Evolutionary conservation across 2,888 invertebrate genomes (phyloP).

Genomic region (Amblyjoppa fuscipennis): DNA sequence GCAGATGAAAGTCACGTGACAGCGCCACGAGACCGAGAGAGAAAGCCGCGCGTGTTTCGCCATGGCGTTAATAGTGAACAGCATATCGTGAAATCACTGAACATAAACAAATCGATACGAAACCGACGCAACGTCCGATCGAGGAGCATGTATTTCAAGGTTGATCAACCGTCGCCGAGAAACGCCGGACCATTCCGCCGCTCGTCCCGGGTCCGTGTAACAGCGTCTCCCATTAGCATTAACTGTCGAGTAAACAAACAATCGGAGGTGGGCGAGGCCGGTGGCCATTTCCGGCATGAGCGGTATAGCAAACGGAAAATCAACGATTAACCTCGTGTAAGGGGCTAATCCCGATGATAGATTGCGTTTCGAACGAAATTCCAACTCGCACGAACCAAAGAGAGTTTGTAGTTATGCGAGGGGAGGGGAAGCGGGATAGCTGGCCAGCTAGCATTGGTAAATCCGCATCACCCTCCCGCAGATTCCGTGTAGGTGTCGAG

Average conservation of each 20-base stretch:
- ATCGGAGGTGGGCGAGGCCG: background rate
- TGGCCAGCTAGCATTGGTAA: background rate
- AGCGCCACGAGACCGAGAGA: too few species aligned
- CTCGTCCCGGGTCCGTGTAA: background rate
- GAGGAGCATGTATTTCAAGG: background rate
- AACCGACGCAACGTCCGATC: too few species aligned
- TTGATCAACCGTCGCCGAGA: background rate
- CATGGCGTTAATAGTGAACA: too few species aligned
- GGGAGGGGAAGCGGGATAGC: background rate
- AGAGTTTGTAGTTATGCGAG: background rate
- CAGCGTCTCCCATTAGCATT: background rate
- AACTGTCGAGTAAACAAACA: background rate
- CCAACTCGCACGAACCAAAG: background rate
- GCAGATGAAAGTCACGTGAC: too few species aligned
- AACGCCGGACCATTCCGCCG: background rate
- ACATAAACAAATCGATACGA: too few species aligned
- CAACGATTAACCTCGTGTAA: background rate
- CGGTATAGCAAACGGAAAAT: background rate
- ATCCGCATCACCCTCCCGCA: background rate
- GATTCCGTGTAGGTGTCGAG: constrained; percentile 18
- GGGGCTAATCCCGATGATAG: background rate
- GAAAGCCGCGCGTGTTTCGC: too few species aligned
- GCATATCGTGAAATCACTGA: too few species aligned
- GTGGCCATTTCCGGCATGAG: background rate
- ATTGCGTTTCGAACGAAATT: background rate